Percentiles rank a stretch among this genome's conserved stretches.
Evolutionary conservation across 2,797 vertebrate genomes (phyloP).

Genomic region (Alcedo atthis): DNA sequence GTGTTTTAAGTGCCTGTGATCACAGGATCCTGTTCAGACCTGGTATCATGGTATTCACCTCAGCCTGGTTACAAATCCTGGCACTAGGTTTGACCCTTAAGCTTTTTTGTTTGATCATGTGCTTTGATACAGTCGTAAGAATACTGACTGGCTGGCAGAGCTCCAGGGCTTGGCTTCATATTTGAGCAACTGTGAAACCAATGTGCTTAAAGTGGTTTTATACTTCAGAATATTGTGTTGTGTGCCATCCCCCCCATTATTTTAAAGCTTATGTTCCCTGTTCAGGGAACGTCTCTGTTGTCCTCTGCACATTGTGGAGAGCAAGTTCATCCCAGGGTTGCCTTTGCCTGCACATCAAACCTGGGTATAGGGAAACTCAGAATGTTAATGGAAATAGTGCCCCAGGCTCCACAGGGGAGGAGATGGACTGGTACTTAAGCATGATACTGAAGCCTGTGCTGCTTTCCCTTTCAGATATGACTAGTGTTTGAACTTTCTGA

Average conservation of each 20-base stretch:
- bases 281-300: background rate
- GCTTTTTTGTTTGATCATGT: conserved; percentile 54
- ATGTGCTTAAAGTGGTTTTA: background rate
- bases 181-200: background rate
- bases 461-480: fast-evolving
- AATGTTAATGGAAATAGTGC: background rate
- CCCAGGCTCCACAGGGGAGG: background rate
- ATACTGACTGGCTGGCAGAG: conserved; percentile 49
- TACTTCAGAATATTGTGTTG: conserved; percentile 12
- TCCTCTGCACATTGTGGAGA: background rate
- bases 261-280: background rate
- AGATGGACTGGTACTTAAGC: background rate
- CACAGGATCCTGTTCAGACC: background rate
- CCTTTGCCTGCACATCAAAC: background rate
- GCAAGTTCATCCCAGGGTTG: background rate
- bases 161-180: conserved; percentile 22
- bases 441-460: background rate
- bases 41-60: background rate
- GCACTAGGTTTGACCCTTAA: conserved; percentile 45
- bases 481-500: conserved; percentile 10
- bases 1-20: background rate
- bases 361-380: background rate
- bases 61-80: conserved; percentile 11
- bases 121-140: conserved; percentile 57
- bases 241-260: background rate